These are phyloP conservation scores for Metalampra italica DNA, from an alignment of 2,888 invertebrate species.

Conservation along the genomic window DNA sequence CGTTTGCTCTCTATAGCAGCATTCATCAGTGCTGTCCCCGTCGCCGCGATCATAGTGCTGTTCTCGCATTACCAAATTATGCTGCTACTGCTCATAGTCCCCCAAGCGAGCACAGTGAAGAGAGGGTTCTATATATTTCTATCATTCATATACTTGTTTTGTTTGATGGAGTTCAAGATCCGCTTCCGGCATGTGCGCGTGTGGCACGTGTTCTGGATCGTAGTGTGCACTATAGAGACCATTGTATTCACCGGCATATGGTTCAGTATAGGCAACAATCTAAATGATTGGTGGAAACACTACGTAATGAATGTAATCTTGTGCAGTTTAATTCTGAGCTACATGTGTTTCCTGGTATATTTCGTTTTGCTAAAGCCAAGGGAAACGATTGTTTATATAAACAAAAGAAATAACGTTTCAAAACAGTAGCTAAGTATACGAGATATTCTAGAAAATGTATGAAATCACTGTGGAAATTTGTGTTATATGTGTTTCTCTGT, in stretches of 20 bases:
- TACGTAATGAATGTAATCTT: slow-evolving; percentile 82
- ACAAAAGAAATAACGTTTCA: slow-evolving; percentile 28
- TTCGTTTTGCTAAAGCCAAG: slow-evolving; percentile 81
- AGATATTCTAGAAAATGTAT: not conserved
- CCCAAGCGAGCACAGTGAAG: slow-evolving; percentile 76
- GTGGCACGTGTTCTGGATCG: slow-evolving; percentile 84
- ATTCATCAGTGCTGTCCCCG: slow-evolving; percentile 83
- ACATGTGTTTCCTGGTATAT: slow-evolving; percentile 81
- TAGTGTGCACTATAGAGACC: slow-evolving; percentile 82
- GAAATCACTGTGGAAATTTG: not conserved
- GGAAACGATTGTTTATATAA: slow-evolving; percentile 70
- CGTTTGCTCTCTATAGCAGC: slow-evolving; percentile 84
- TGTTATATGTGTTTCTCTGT: too few species aligned
- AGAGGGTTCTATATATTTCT: slow-evolving; percentile 83
- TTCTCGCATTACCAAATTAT: slow-evolving; percentile 82
- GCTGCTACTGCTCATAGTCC: slow-evolving; percentile 81
- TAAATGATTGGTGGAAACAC: slow-evolving; percentile 84
- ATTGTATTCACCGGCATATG: slow-evolving; percentile 84
- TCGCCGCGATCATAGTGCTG: slow-evolving; percentile 78
- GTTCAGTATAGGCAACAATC: slow-evolving; percentile 66
- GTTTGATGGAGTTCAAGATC: slow-evolving; percentile 88
- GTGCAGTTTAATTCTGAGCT: slow-evolving; percentile 77
- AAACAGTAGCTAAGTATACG: slow-evolving; percentile 1
- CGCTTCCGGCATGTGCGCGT: slow-evolving; percentile 85
- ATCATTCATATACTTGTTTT: slow-evolving; percentile 85